Conservation (phyloP, 2,113 vertebrate species). For the Campylorhamphus procurvoides region DNA sequence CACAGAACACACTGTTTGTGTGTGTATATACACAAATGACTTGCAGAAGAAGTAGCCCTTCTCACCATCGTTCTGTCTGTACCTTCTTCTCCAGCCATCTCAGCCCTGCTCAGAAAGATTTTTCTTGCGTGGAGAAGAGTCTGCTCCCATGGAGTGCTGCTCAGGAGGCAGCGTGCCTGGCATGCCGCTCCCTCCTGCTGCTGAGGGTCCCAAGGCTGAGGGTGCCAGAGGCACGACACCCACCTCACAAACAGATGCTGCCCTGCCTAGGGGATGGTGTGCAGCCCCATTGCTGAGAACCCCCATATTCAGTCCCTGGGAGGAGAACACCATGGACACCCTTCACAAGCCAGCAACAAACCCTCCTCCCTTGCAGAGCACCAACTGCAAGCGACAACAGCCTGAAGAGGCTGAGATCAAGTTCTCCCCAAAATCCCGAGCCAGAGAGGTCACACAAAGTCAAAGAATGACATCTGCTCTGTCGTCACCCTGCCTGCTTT, state of each 20-base stretch:
- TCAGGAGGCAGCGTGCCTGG: rapidly evolving
- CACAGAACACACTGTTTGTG: neutral
- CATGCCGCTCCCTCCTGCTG: rapidly evolving
- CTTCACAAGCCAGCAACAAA: neutral
- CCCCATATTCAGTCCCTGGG: rapidly evolving
- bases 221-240: rapidly evolving
- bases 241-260: rapidly evolving
- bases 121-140: neutral
- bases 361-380: neutral
- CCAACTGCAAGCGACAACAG: rapidly evolving
- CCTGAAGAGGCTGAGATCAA: neutral
- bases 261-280: neutral
- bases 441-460: neutral
- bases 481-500: neutral
- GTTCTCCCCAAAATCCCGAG: neutral
- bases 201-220: neutral
- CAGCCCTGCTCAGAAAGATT: neutral
- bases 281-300: neutral
- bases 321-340: neutral
- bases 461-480: neutral
- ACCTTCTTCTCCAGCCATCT: neutral
- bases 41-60: neutral
- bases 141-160: rapidly evolving
- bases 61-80: neutral
- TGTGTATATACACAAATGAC: neutral